Evolutionary conservation across 2,888 invertebrate genomes (phyloP).

Genomic region (Drosophila algonquin): DNA sequence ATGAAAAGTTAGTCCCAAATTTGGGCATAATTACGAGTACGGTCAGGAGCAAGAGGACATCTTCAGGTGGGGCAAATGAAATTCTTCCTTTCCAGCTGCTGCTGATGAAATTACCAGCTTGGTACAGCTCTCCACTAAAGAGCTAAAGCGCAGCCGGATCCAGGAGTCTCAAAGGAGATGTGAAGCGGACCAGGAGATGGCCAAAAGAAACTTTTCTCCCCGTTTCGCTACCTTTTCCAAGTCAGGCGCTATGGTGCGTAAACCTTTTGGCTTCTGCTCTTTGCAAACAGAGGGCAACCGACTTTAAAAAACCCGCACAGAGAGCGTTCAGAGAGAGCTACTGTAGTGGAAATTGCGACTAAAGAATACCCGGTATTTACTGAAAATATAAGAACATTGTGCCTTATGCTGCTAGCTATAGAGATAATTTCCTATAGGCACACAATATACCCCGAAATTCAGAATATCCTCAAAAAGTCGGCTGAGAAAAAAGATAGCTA

Average conservation of each 20-base stretch:
- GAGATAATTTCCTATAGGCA: not conserved
- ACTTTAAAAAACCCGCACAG: not conserved
- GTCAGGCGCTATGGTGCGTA: slow-evolving; percentile 56
- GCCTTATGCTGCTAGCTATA: too few species aligned
- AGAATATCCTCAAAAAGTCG: not conserved
- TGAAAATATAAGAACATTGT: not conserved
- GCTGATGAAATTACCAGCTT: not conserved
- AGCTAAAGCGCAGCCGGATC: not conserved
- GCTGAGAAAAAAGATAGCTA: slow-evolving; percentile 3
- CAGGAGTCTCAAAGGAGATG: not conserved
- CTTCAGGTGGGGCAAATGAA: not conserved
- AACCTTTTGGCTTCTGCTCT: slow-evolving; percentile 63
- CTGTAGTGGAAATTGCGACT: not conserved
- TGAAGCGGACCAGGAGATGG: not conserved
- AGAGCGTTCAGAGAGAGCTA: not conserved
- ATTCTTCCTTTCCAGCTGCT: not conserved
- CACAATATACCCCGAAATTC: too few species aligned
- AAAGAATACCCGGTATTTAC: not conserved
- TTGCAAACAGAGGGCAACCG: slow-evolving; percentile 27
- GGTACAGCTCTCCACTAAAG: not conserved
- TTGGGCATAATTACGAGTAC: slow-evolving; percentile 19
- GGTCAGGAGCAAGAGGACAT: not conserved
- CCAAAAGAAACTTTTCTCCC: slow-evolving; percentile 18
- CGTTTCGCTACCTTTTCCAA: slow-evolving; percentile 50
- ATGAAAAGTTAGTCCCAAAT: slow-evolving; percentile 27